These are phyloP conservation scores for Cyphomyrus plagiostoma DNA, from an alignment of 2,113 vertebrate genomes.

Conservation along the genomic window DNA sequence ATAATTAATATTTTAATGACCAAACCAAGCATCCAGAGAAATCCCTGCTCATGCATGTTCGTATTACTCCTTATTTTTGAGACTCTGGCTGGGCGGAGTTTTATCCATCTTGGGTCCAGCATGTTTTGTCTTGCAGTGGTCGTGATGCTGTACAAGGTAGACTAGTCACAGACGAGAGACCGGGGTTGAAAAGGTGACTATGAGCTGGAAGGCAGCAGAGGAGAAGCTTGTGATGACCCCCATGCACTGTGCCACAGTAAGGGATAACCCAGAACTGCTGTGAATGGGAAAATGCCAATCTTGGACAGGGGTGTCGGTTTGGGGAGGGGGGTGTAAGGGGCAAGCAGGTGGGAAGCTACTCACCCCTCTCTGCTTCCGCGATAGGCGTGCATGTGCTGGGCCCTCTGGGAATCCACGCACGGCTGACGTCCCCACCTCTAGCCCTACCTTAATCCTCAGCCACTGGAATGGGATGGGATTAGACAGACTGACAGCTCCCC, in stretches of 20 bases:
- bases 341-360: background rate
- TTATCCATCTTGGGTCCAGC: background rate
- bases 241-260: background rate
- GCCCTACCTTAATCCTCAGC: constrained; percentile 10
- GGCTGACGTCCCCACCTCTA: background rate
- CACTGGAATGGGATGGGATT: constrained; percentile 13
- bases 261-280: background rate
- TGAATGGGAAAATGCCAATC: background rate
- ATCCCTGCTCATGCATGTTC: background rate
- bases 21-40: background rate
- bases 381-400: background rate
- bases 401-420: background rate
- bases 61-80: background rate
- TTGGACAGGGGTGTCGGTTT: background rate
- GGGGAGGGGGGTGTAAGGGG: background rate
- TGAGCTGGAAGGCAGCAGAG: too few relatives aligned
- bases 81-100: background rate
- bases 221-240: background rate
- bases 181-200: background rate
- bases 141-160: background rate
- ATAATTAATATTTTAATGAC: background rate
- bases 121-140: constrained; percentile 1
- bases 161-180: background rate
- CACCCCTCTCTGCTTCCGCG: background rate
- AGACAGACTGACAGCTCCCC: constrained; percentile 21